Percentiles rank a stretch among this genome's conserved stretches.
Evolutionary conservation across 2,797 vertebrate species (phyloP).

Genomic region (Anableps anableps): DNA sequence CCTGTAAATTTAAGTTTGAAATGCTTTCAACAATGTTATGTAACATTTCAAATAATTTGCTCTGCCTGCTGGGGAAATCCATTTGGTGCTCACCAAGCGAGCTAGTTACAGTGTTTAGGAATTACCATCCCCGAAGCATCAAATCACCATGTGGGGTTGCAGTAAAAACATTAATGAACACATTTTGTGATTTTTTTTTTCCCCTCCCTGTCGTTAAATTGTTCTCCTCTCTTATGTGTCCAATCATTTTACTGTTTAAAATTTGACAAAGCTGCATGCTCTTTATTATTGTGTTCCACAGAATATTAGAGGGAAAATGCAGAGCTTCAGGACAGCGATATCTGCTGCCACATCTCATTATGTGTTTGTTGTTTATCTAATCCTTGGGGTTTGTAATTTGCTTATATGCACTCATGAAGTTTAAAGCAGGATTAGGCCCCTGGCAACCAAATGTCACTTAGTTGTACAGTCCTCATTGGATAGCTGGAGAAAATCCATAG

Average conservation of each 20-base stretch:
- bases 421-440: slow-evolving; percentile 74
- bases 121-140: slow-evolving; percentile 38
- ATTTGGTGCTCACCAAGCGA: slow-evolving; percentile 30
- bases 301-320: slow-evolving; percentile 41
- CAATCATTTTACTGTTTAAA: background rate
- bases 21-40: slow-evolving; percentile 68
- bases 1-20: slow-evolving; percentile 61
- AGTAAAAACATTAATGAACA: slow-evolving; percentile 3
- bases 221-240: background rate
- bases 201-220: background rate
- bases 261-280: slow-evolving; percentile 10
- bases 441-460: slow-evolving; percentile 77
- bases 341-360: slow-evolving; percentile 71
- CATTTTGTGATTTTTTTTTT: background rate
- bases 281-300: slow-evolving; percentile 34
- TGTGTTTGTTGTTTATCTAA: slow-evolving; percentile 67
- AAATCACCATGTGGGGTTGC: background rate
- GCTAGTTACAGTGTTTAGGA: slow-evolving; percentile 39
- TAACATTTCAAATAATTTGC: slow-evolving; percentile 51
- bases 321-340: slow-evolving; percentile 42
- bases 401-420: slow-evolving; percentile 73
- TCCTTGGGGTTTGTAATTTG: slow-evolving; percentile 75
- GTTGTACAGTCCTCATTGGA: slow-evolving; percentile 52
- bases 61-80: slow-evolving; percentile 52
- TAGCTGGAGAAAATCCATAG: slow-evolving; percentile 52